These are phyloP conservation scores for Sinohyriopsis cumingii DNA, from an alignment of 2,888 invertebrate species.

Conservation along the genomic window DNA sequence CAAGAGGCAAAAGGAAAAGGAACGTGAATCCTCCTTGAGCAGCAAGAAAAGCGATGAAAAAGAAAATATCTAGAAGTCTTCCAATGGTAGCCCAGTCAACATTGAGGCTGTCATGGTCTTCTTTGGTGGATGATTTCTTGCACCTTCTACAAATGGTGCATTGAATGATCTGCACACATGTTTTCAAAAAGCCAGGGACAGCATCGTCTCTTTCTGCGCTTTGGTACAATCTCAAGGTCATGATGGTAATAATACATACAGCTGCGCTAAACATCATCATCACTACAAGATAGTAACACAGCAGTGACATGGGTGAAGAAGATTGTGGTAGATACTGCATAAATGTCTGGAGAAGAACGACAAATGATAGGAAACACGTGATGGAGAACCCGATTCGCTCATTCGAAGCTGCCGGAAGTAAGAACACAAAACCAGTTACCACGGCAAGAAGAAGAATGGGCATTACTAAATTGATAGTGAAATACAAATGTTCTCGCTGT, in stretches of 20 bases:
- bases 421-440: constrained; percentile 28
- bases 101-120: too few species aligned
- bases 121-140: too few species aligned
- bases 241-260: constrained; percentile 13
- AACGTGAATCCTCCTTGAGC: too few species aligned
- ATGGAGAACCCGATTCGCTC: constrained; percentile 32
- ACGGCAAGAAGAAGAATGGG: constrained; percentile 21
- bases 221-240: constrained; percentile 10
- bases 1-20: too few species aligned
- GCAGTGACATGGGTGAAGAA: constrained; percentile 25
- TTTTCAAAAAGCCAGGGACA: too few species aligned
- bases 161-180: too few species aligned
- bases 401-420: constrained; percentile 28
- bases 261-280: constrained; percentile 32
- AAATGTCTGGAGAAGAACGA: constrained; percentile 25
- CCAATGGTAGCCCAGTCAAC: too few species aligned
- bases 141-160: too few species aligned
- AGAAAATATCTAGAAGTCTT: too few species aligned
- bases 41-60: too few species aligned
- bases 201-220: constrained; percentile 6
- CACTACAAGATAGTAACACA: constrained; percentile 27
- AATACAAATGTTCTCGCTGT: constrained; percentile 25
- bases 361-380: constrained; percentile 34
- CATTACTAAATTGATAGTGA: constrained; percentile 27
- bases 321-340: constrained; percentile 23